Conservation (phyloP, 1,140 invertebrate species). For the Maconellicoccus hirsutus region DNA sequence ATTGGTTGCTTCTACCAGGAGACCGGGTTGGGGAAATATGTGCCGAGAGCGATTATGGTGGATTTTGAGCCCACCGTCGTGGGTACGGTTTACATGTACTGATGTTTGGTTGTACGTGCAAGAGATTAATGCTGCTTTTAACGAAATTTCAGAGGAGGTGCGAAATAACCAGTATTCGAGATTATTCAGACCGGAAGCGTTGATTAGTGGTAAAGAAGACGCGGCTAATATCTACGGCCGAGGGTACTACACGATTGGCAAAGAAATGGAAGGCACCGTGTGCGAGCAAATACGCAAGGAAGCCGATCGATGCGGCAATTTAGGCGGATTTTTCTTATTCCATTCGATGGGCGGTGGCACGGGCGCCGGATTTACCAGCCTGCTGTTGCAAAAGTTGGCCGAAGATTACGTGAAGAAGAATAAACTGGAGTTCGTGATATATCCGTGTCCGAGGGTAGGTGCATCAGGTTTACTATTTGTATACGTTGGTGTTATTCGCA, state of each 20-base stretch:
- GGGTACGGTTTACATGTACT: conserved; percentile 31
- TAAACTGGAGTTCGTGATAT: conserved; percentile 26
- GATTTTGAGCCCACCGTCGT: conserved; percentile 69
- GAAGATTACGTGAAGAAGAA: conserved; percentile 64
- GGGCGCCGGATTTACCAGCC: conserved; percentile 65
- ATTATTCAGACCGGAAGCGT: conserved; percentile 63
- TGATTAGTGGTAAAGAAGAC: conserved; percentile 75
- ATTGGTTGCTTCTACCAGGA: conserved; percentile 49
- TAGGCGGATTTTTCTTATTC: conserved; percentile 53
- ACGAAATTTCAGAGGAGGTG: conserved; percentile 42
- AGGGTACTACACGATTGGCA: conserved; percentile 47
- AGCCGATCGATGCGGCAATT: not conserved
- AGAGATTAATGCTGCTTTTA: not conserved
- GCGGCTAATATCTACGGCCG: conserved; percentile 81
- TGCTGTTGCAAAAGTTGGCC: conserved; percentile 62
- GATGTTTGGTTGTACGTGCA: too few species aligned
- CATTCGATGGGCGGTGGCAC: conserved; percentile 73
- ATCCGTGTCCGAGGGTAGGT: conserved; percentile 22
- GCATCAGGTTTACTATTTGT: not conserved
- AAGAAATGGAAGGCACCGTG: not conserved
- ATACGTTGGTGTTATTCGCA: not conserved
- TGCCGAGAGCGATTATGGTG: conserved; percentile 64
- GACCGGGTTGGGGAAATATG: conserved; percentile 53
- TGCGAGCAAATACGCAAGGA: conserved; percentile 8
- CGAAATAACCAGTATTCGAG: conserved; percentile 57